Conservation (phyloP, 2,797 vertebrate species). For the Hippocampus kuda region DNA sequence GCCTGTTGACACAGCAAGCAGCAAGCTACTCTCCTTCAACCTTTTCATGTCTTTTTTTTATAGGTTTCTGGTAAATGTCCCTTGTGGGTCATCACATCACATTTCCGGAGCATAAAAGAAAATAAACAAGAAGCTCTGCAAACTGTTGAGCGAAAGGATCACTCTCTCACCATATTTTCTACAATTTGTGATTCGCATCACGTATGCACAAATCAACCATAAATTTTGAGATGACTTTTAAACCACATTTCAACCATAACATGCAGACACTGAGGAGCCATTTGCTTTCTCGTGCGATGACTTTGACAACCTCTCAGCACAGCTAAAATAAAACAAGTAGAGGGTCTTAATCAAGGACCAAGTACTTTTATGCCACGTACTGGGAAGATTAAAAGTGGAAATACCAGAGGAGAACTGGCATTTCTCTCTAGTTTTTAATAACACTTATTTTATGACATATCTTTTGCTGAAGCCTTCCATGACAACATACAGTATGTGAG, state of each 20-base stretch:
- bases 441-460: constrained; percentile 27
- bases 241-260: constrained; percentile 24
- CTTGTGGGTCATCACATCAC: too few relatives aligned
- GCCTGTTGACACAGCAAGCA: too few relatives aligned
- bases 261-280: constrained; percentile 18
- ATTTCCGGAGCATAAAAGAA: too few relatives aligned
- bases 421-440: constrained; percentile 16
- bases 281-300: constrained; percentile 24
- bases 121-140: too few relatives aligned
- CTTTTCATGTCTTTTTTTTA: too few relatives aligned
- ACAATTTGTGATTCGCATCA: not conserved
- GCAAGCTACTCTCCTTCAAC: too few relatives aligned
- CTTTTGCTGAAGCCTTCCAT: constrained; percentile 29
- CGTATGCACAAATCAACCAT: not conserved
- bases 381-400: constrained; percentile 51
- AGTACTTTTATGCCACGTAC: constrained; percentile 37
- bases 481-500: constrained; percentile 15
- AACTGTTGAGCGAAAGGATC: constrained; percentile 8
- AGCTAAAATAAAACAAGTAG: constrained; percentile 40
- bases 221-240: constrained; percentile 5
- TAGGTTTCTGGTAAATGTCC: too few relatives aligned
- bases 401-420: constrained; percentile 41
- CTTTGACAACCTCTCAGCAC: constrained; percentile 44
- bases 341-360: constrained; percentile 50
- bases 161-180: not conserved